Base-by-base conservation (phyloP, 1,140 invertebrate genomes). In the Pinna nobilis region DNA sequence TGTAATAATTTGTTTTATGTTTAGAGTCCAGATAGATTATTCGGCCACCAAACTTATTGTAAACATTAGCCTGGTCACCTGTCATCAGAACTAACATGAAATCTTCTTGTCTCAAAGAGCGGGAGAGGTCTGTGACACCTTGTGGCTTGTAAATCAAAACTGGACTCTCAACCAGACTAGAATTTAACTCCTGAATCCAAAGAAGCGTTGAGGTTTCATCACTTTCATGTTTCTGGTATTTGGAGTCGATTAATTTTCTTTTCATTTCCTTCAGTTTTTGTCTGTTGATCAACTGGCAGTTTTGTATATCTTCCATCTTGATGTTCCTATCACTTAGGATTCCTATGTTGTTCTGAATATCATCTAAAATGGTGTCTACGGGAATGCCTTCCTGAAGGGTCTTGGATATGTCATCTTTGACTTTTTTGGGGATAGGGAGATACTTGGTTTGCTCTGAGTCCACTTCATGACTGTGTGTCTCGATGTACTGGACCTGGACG, bases 191-290 rank as follows among this genome's bases (percentile, higher is more conserved):
- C 35, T 39, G 2, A n/a, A 61, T 35, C 57, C 33, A 61, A 13
- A 61, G 35, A 13, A 61, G 5, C 2, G 57, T 61, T 33, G 57
- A 61, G 11, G 57, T 61, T 61, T 23, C 30, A 39, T 61, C 33
- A 61, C 39, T 35, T 15, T 13, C 23, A 61, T 61, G 57, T n/a
- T 39, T 61, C 37, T 61, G 30, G 37, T 61, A 61, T 20, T 61
- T 61, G 39, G 20, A 39, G 30, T 61, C 57, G 13, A 39, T 35
- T 35, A 61, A 20, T 23, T 39, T 61, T 23, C 57, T 33, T 61
- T 61, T 61, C 35, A 61, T 33, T 39, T 3, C 32, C 5, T 35
- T 4, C 6, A 61, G 32, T n/a, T 20, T 39, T 39, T 37, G 15
- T 1, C 33, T 30, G 37, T 61, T 61, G 0, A 61, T n/a, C 25